Base-by-base conservation (phyloP, 2,888 invertebrate species). In the Macrosiphum euphorbiae region DNA sequence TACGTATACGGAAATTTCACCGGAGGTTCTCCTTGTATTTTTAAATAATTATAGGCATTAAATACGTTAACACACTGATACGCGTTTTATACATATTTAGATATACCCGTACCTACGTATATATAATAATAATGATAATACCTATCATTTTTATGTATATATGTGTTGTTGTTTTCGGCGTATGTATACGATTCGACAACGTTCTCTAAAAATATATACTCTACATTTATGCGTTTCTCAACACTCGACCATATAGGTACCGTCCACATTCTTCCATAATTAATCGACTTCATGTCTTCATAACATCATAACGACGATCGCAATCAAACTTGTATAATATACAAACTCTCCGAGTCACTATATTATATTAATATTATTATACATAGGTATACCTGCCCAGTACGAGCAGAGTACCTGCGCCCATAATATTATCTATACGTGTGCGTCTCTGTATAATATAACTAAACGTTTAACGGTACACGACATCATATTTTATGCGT, bases 181-280 rank as follows among this genome's bases (percentile, higher is more conserved):
- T 35, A 11, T 8, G 0, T 35, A 47, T 47, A 84, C 35, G 28
- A 52, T 10, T 90, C 20, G 2, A 85, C 55, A 10, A 41, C 5
- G 44, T 44, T 44, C 55, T 44, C 28, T 28, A 5, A 55, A 88
- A 88, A 11, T 35, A 87, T n/a, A 52, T 52, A 88, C 52, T 88
- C 88, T 52, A 52, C 52, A n/a, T 88, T 88, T 35, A 88, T 41
- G 78, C 20, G 20, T 88, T 52, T 88, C 35, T 24, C 3, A 55
- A 47, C 88, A 55, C 52, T 35, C 50, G 20, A 28, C 52, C 24
- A 16, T 20, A 24, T 3, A 52, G 20, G 35, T 35, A 50, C 78
- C 84, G 85, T 85, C 91, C 28, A 91, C 85, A 91, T 91, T 84
- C 90, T 35, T 90, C 84, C 78, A 41, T 84, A 90, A 90, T 52